phyloP scores from a whole-genome alignment of 2,113 vertebrate species.

The Bujurquina vittata region DNA sequence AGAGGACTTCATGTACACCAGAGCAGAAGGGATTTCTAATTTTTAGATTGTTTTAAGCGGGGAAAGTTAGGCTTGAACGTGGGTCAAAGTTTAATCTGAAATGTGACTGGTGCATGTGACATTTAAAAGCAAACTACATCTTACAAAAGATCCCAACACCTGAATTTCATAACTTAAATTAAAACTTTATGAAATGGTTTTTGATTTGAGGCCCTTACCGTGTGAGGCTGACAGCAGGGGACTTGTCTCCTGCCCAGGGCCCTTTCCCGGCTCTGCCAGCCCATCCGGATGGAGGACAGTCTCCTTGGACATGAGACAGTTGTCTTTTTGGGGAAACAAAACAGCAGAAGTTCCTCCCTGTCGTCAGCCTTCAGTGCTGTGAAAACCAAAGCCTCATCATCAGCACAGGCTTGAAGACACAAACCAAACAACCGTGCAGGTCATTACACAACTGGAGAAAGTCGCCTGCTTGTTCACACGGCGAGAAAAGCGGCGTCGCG shows the following conservation, averaged over 20 bases:
- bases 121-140: neutral
- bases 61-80: neutral
- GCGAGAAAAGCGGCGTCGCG: conserved; percentile 72
- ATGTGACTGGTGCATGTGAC: neutral
- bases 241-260: conserved; percentile 79
- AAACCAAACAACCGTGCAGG: conserved; percentile 14
- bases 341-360: conserved; percentile 55
- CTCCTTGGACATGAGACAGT: conserved; percentile 94
- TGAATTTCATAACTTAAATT: neutral
- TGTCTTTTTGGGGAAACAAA: conserved; percentile 68
- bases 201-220: conserved; percentile 79
- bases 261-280: conserved; percentile 83
- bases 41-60: neutral
- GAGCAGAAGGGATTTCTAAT: neutral
- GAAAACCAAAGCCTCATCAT: conserved; percentile 62
- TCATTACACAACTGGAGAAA: conserved; percentile 34
- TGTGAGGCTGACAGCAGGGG: conserved; percentile 79
- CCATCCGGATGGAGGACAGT: conserved; percentile 83
- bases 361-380: conserved; percentile 79
- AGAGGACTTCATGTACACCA: neutral
- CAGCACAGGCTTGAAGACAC: conserved; percentile 26
- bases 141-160: neutral
- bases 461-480: conserved; percentile 36
- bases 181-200: neutral
- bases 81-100: neutral